Evolutionary conservation across 2,797 vertebrate genomes (phyloP).

Genomic region (Phalloptychus januarius): DNA sequence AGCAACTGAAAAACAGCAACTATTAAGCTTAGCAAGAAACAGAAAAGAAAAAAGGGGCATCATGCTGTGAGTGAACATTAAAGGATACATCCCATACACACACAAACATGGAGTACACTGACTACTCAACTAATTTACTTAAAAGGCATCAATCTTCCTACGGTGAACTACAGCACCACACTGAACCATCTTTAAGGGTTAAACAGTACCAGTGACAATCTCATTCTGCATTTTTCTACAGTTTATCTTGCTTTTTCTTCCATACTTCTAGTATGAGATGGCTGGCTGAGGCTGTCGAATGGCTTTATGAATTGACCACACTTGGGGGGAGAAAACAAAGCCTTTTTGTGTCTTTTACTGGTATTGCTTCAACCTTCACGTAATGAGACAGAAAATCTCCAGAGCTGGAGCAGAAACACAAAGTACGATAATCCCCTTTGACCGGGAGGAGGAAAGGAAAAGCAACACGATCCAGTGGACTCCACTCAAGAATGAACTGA

Average conservation of each 20-base stretch:
- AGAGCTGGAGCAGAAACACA: constrained; percentile 65
- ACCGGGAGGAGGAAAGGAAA: constrained; percentile 63
- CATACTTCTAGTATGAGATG: constrained; percentile 56
- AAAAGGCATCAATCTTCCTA: constrained; percentile 56
- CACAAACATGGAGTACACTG: constrained; percentile 70
- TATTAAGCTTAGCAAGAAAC: constrained; percentile 61
- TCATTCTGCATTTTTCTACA: constrained; percentile 39
- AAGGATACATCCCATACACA: constrained; percentile 74
- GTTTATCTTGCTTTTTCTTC: constrained; percentile 41
- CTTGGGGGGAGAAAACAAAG: constrained; percentile 44
- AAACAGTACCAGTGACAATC: constrained; percentile 80
- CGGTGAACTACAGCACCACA: constrained; percentile 62
- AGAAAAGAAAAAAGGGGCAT: constrained; percentile 50
- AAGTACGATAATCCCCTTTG: constrained; percentile 59
- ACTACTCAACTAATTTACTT: constrained; percentile 52
- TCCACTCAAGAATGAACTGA: constrained; percentile 74
- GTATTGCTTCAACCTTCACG: constrained; percentile 80
- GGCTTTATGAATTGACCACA: constrained; percentile 60
- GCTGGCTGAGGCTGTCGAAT: constrained; percentile 63
- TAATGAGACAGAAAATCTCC: constrained; percentile 67
- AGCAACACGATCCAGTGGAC: constrained; percentile 74
- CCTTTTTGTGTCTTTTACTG: constrained; percentile 69
- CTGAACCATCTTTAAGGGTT: constrained; percentile 68
- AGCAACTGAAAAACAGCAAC: constrained; percentile 69
- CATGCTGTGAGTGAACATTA: constrained; percentile 81